These are phyloP conservation scores for Drosophila emarginata DNA, from an alignment of 2,888 invertebrate genomes.

Conservation along the genomic window DNA sequence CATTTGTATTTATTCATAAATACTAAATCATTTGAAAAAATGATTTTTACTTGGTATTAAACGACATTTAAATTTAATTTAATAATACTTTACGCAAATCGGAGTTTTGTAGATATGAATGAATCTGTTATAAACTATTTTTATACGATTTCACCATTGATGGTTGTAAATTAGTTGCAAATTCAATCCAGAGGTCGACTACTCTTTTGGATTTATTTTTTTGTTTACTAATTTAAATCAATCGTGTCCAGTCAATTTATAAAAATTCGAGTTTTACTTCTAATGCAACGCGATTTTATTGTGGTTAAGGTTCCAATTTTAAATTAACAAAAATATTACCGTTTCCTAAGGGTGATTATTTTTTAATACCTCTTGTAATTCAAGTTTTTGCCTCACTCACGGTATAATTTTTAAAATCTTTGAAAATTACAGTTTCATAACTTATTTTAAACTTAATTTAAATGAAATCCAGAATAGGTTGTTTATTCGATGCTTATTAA, in stretches of 20 bases:
- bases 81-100: too few species aligned
- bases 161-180: constrained; percentile 13
- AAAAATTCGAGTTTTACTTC: background rate
- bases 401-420: too few species aligned
- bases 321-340: background rate
- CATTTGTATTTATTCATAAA: too few species aligned
- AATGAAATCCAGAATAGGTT: too few species aligned
- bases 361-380: background rate
- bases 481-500: too few species aligned
- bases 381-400: constrained; percentile 3
- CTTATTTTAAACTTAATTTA: too few species aligned
- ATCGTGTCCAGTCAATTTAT: constrained; percentile 23
- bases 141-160: background rate
- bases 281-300: constrained; percentile 18
- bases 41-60: too few species aligned
- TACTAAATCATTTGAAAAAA: too few species aligned
- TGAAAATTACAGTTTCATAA: too few species aligned
- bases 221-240: constrained; percentile 23
- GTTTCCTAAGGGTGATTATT: constrained; percentile 23
- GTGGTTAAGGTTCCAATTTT: constrained; percentile 12
- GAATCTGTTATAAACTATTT: background rate
- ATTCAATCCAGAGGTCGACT: constrained; percentile 3
- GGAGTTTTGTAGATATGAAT: background rate
- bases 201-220: background rate
- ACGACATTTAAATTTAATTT: too few species aligned